Evolutionary conservation across 92 coral and sea anemone genomes (phyloP).

Genomic region (Palythoa caribaeorum): DNA sequence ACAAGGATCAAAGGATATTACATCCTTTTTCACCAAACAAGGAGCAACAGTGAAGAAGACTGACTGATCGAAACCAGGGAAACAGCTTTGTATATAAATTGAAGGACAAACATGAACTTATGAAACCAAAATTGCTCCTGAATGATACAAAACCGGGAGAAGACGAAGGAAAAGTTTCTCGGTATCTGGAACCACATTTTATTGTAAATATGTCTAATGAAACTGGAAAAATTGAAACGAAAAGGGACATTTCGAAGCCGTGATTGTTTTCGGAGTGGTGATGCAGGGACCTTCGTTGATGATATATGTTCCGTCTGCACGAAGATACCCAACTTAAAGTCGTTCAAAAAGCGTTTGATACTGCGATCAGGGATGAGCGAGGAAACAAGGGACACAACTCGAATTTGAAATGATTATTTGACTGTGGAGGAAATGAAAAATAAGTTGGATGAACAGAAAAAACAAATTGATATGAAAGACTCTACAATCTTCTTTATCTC

Average conservation of each 20-base stretch:
- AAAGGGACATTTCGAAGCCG: constrained; percentile 38
- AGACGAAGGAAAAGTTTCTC: constrained; percentile 40
- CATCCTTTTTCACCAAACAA: constrained; percentile 29
- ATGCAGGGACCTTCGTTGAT: constrained; percentile 46
- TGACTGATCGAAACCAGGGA: constrained; percentile 25
- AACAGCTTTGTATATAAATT: constrained; percentile 32
- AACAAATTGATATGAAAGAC: constrained; percentile 14
- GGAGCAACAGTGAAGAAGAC: constrained; percentile 2
- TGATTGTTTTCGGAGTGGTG: constrained; percentile 44
- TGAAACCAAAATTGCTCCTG: constrained; percentile 18
- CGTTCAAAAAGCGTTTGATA: constrained; percentile 55
- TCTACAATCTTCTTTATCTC: constrained; percentile 20
- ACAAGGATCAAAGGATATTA: constrained; percentile 27
- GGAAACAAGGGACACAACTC: constrained; percentile 26
- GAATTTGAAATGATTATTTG: constrained; percentile 34
- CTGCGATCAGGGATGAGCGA: constrained; percentile 27
- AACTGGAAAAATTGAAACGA: constrained; percentile 1
- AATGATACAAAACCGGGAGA: constrained; percentile 31
- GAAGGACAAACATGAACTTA: constrained; percentile 12
- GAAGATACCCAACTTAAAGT: constrained; percentile 61
- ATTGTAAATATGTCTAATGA: constrained; percentile 8
- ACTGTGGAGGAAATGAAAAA: constrained; percentile 25
- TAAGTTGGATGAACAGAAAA: constrained; percentile 13
- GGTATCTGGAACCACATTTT: constrained; percentile 63
- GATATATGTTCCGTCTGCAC: constrained; percentile 59